Conservation (phyloP, 2,888 invertebrate genomes). For the Kuschelorhynchus macadamiae region DNA sequence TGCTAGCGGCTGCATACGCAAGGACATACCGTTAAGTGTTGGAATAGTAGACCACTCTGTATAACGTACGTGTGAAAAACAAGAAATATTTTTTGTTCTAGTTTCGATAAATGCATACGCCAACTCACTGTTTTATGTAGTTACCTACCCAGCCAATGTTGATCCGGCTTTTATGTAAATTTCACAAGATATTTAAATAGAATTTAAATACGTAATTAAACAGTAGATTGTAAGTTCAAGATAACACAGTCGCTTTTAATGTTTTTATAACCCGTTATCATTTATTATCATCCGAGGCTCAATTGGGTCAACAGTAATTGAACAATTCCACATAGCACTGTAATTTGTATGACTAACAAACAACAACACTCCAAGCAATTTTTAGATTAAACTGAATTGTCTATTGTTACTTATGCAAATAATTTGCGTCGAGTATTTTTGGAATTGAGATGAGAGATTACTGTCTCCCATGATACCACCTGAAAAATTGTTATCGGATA, state of each 20-base stretch:
- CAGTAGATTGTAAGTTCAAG: slow-evolving; percentile 24
- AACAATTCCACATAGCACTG: slow-evolving; percentile 37
- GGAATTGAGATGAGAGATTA: slow-evolving; percentile 18
- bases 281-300: slow-evolving; percentile 31
- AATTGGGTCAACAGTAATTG: slow-evolving; percentile 42
- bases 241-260: slow-evolving; percentile 25
- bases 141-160: neutral
- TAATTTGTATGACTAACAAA: slow-evolving; percentile 43
- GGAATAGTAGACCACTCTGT: too few relatives aligned
- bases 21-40: too few relatives aligned
- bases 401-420: slow-evolving; percentile 33
- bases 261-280: slow-evolving; percentile 41
- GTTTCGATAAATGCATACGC: too few relatives aligned
- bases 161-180: slow-evolving; percentile 7
- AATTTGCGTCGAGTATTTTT: slow-evolving; percentile 27
- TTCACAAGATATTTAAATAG: neutral
- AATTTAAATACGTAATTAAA: slow-evolving; percentile 25
- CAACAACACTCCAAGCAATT: slow-evolving; percentile 30
- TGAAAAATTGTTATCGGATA: neutral
- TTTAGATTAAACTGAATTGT: slow-evolving; percentile 28
- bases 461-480: slow-evolving; percentile 8
- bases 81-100: too few relatives aligned
- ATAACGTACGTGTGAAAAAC: too few relatives aligned
- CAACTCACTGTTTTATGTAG: too few relatives aligned
- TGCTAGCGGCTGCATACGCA: too few relatives aligned